Percentiles rank a stretch among this genome's conserved stretches.
Conservation (phyloP, 2,797 vertebrate species). For the Chrosomus eos region DNA sequence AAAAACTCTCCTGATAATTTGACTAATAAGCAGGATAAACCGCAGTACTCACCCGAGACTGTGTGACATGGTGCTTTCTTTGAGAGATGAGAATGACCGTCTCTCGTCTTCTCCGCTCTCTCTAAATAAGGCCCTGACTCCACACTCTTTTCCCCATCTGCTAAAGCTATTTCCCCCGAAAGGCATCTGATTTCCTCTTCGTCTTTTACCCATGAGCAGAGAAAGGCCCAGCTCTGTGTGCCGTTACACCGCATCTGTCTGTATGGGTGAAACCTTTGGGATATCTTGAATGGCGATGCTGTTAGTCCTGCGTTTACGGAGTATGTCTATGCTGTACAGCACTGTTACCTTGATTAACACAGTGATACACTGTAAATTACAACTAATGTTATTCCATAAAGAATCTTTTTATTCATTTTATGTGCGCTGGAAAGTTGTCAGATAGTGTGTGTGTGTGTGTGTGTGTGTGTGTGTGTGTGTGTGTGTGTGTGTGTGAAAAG, state of each 20-base stretch:
- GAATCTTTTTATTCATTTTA: background rate
- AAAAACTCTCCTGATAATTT: background rate
- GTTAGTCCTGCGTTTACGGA: conserved; percentile 10
- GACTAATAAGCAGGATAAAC: conserved; percentile 19
- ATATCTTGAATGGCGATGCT: background rate
- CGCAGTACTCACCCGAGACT: conserved; percentile 46
- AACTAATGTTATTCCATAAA: conserved; percentile 2
- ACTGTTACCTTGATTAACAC: conserved; percentile 9
- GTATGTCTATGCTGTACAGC: no score
- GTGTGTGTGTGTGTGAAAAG: no score
- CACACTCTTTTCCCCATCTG: conserved; percentile 78
- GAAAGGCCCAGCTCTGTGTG: conserved; percentile 67
- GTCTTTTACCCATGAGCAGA: conserved; percentile 64
- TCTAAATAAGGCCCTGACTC: conserved; percentile 46
- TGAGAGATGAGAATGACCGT: conserved; percentile 39
- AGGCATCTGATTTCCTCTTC: conserved; percentile 93
- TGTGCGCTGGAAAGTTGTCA: background rate
- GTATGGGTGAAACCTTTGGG: conserved; percentile 33
- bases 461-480: no score
- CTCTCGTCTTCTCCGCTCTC: conserved; percentile 12
- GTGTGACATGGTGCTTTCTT: background rate
- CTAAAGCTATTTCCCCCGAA: conserved; percentile 95
- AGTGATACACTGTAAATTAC: conserved; percentile 1
- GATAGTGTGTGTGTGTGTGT: no score
- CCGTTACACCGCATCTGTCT: conserved; percentile 55